Evolutionary conservation across 2,113 vertebrate species (phyloP).

Genomic region (Cyrtonyx montezumae): DNA sequence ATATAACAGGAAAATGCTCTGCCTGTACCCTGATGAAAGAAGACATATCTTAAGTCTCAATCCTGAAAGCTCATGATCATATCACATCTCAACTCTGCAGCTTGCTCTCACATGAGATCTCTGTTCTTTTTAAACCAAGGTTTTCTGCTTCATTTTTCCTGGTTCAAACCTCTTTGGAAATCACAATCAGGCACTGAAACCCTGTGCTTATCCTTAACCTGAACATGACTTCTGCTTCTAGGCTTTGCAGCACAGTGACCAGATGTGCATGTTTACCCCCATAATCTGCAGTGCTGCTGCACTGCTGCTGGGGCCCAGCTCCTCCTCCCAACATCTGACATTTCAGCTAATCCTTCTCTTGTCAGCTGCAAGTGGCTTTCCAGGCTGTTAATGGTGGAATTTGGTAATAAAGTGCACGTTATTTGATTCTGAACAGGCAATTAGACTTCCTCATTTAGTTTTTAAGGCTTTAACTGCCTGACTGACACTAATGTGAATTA

Average conservation of each 20-base stretch:
- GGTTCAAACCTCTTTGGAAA: not conserved
- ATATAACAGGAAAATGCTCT: not conserved
- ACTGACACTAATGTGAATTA: constrained; percentile 59
- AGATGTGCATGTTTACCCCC: not conserved
- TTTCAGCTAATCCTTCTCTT: not conserved
- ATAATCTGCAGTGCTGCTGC: not conserved
- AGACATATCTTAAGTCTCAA: not conserved
- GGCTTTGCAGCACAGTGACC: fast-evolving
- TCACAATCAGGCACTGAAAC: not conserved
- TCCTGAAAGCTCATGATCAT: not conserved
- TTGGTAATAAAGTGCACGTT: constrained; percentile 49
- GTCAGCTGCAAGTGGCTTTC: not conserved
- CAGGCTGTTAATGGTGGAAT: not conserved
- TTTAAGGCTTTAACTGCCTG: constrained; percentile 52
- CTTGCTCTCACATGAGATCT: not conserved
- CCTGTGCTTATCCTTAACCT: not conserved
- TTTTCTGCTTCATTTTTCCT: not conserved
- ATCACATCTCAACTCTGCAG: not conserved
- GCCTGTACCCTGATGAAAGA: not conserved
- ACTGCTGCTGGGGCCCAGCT: fast-evolving
- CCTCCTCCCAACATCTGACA: not conserved
- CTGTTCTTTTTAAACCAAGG: not conserved
- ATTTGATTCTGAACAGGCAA: constrained; percentile 44
- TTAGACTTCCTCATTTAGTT: constrained; percentile 50
- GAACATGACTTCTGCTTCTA: not conserved